phyloP scores from a whole-genome alignment of 1,140 invertebrate species.

The Gryon sp. region DNA sequence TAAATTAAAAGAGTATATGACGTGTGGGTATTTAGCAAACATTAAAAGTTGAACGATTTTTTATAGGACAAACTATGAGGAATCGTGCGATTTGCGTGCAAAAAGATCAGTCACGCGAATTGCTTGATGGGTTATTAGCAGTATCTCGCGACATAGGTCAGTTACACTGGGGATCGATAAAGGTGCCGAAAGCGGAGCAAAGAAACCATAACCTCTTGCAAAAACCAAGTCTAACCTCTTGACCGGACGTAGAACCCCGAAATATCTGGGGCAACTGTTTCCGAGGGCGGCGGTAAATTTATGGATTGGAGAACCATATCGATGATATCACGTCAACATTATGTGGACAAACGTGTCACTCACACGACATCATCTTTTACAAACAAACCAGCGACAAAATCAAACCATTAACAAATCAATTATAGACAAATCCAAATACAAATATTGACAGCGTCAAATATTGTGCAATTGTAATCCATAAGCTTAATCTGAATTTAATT shows the following conservation, averaged over 20 bases:
- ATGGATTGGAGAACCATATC: conserved; percentile 23
- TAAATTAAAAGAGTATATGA: too few species aligned
- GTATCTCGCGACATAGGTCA: conserved; percentile 54
- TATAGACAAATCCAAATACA: too few species aligned
- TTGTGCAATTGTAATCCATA: conserved; percentile 3
- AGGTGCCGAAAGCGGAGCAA: conserved; percentile 53
- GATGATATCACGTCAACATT: conserved; percentile 16
- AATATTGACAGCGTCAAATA: background rate
- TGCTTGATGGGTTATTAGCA: conserved; percentile 53
- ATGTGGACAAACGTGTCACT: background rate
- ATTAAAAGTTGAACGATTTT: conserved; percentile 1
- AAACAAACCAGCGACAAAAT: background rate
- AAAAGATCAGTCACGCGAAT: conserved; percentile 53
- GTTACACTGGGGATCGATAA: conserved; percentile 55
- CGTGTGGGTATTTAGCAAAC: too few species aligned
- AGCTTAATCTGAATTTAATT: too few species aligned
- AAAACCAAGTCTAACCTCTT: conserved; percentile 50
- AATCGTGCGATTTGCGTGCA: conserved; percentile 42
- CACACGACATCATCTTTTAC: background rate
- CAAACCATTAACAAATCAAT: conserved; percentile 1
- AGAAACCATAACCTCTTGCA: conserved; percentile 58
- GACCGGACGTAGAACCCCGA: conserved; percentile 59
- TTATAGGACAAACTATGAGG: conserved; percentile 14
- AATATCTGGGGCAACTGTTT: conserved; percentile 52
- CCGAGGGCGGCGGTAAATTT: conserved; percentile 32